Base-by-base conservation (phyloP, 2,797 vertebrate species). In the Helostoma temminkii region DNA sequence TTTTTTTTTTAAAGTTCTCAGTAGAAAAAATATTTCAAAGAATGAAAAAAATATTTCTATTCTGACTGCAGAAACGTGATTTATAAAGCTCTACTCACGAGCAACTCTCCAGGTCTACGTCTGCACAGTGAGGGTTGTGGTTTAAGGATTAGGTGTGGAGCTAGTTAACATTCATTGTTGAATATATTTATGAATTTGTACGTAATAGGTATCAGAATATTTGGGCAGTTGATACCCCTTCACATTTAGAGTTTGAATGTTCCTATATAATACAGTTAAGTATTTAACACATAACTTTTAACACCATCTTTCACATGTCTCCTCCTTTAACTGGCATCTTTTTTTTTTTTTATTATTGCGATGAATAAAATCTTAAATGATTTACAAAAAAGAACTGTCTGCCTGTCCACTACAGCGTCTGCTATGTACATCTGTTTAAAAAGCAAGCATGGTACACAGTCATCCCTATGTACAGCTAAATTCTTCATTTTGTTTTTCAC, bases 381-480 rank as follows among this genome's bases (percentile, higher is more conserved):
- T 96, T 97, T 82, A 76, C 48, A 96, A 94, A 97, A 96, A 96
- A 94, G 90, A 96, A 94, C 90, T 76, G 91, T 92, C 92, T 93
- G 93, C 95, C 93, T 95, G 93, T 96, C 93, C 92, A 96, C 96
- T 96, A 97, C 93, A 86, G 91, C 88, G 86, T 89, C 63, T 92
- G 81, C 82, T 94, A 96, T 97, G 95, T 97, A 98, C 94, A 94
- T 93, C 91, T 93, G 94, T 89, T 97, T 97, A 98, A 96, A 98
- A 98, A 98, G 97, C 97, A 98, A 98, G 97, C 96, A 96, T 93
- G 93, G 96, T 94, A 82, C 86, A 95, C 94, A 93, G 94, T 96
- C 93, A 82, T 92, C 92, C 94, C 90, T 95, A 94, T 95, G 93
- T 95, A 96, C 96, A 98, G 94, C 87, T 94, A 95, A 90, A 93